phyloP scores from a whole-genome alignment of 2,888 invertebrate species.

The Ametastegia equiseti region DNA sequence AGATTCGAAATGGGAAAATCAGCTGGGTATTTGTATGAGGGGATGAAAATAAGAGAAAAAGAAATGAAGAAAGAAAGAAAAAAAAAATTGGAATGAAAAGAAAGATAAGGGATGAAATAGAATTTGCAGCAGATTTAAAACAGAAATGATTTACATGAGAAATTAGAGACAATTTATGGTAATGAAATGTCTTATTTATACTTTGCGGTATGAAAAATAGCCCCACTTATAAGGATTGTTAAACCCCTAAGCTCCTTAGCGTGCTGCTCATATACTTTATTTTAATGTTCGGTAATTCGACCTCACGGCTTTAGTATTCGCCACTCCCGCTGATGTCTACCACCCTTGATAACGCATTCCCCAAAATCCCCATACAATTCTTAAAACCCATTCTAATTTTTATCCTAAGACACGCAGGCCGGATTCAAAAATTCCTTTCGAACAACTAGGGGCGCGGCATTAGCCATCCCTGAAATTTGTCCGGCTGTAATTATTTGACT shows the following conservation, averaged over 20 bases:
- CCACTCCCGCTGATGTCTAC: slow-evolving; percentile 12
- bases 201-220: slow-evolving; percentile 59
- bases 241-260: slow-evolving; percentile 65
- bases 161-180: slow-evolving; percentile 62
- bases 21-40: too few relatives aligned
- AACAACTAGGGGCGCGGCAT: too few relatives aligned
- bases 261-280: slow-evolving; percentile 56
- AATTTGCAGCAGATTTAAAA: background rate
- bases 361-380: too few relatives aligned
- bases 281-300: slow-evolving; percentile 56
- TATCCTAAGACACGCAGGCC: too few relatives aligned
- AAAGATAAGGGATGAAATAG: too few relatives aligned
- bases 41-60: too few relatives aligned
- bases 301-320: slow-evolving; percentile 57
- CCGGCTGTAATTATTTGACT: too few relatives aligned
- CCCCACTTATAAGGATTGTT: slow-evolving; percentile 60
- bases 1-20: too few relatives aligned
- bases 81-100: background rate
- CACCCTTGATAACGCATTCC: background rate
- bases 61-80: background rate
- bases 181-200: slow-evolving; percentile 65
- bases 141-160: slow-evolving; percentile 38
- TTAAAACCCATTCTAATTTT: too few relatives aligned
- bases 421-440: too few relatives aligned
- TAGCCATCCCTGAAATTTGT: too few relatives aligned